A percentile compares a stretch with the other conserved stretches of the same genome.
Conservation (phyloP, 2,113 vertebrate genomes). For the Toxotes chatareus region DNA sequence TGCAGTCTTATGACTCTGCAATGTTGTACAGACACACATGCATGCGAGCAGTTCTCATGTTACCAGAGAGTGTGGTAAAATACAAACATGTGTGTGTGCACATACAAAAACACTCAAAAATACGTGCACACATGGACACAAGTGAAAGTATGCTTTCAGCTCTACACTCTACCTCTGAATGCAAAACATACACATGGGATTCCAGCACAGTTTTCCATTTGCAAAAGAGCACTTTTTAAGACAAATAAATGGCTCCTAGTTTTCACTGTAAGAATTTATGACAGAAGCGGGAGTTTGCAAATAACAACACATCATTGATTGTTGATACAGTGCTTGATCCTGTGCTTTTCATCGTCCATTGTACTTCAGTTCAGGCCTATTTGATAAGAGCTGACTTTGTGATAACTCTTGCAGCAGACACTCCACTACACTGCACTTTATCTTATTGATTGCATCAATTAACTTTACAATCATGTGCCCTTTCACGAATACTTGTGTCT, state of each 20-base stretch:
- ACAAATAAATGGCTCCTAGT: conserved; percentile 10
- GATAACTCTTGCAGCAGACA: conserved; percentile 13
- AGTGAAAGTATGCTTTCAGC: conserved; percentile 7
- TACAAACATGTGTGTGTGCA: neutral
- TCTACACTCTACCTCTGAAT: neutral
- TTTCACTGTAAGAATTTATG: conserved; percentile 10
- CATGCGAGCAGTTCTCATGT: conserved; percentile 27
- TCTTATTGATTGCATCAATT: conserved; percentile 64
- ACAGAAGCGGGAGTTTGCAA: neutral
- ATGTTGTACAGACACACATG: neutral
- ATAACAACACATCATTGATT: conserved; percentile 44
- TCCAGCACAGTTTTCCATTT: neutral
- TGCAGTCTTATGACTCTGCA: conserved; percentile 5
- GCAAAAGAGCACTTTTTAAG: neutral
- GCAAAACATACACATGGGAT: conserved; percentile 29
- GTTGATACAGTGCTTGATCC: neutral
- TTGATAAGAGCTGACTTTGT: conserved; percentile 53
- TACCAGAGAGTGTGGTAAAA: conserved; percentile 46
- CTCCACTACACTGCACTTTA: conserved; percentile 49
- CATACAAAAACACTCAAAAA: neutral
- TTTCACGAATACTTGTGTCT: neutral
- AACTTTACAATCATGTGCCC: neutral
- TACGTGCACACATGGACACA: neutral
- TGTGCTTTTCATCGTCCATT: neutral
- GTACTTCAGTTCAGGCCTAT: neutral